These are phyloP conservation scores for Fratercula arctica DNA, from an alignment of 2,797 vertebrate genomes.

Conservation along the genomic window DNA sequence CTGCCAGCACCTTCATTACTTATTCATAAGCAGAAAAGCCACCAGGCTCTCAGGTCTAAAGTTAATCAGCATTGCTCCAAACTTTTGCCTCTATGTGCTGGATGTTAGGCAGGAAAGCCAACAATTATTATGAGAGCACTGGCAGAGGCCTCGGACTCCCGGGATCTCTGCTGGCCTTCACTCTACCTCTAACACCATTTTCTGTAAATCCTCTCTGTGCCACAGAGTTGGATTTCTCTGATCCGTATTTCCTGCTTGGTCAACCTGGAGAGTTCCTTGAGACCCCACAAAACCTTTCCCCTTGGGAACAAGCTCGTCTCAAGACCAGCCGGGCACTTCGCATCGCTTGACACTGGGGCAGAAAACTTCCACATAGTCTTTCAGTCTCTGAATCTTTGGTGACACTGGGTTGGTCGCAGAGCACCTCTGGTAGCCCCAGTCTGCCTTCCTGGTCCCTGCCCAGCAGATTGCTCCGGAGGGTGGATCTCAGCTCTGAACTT, in stretches of 20 bases:
- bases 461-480: not conserved
- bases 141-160: not conserved
- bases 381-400: not conserved
- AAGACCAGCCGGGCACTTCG: not conserved
- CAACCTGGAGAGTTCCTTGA: not conserved
- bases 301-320: not conserved
- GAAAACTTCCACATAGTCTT: rapidly evolving
- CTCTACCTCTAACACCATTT: not conserved
- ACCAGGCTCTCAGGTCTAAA: not conserved
- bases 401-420: not conserved
- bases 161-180: not conserved
- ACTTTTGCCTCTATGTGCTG: not conserved
- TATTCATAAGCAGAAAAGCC: not conserved
- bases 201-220: not conserved
- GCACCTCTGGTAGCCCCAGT: not conserved
- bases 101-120: not conserved
- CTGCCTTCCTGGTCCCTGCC: rapidly evolving
- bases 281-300: not conserved
- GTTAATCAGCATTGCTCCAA: not conserved
- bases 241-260: not conserved
- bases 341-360: not conserved
- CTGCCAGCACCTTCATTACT: not conserved
- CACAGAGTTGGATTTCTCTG: rapidly evolving
- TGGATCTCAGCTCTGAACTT: not conserved
- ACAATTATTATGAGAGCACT: not conserved